These are phyloP conservation scores for Cacoxenus indagator DNA, from an alignment of 2,888 invertebrate genomes.

Conservation along the genomic window DNA sequence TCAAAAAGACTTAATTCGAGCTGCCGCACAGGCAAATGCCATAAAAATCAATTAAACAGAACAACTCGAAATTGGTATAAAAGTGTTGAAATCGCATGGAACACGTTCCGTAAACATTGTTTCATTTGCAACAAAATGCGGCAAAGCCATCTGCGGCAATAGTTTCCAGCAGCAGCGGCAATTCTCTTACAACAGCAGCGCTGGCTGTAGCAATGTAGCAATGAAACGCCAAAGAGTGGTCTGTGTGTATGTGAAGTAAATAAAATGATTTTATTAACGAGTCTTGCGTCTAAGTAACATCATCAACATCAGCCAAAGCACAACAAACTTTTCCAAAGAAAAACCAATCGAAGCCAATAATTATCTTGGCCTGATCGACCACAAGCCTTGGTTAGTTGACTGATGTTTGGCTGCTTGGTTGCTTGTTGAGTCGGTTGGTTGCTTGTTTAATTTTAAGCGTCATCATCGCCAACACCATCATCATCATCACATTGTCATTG, in stretches of 20 bases:
- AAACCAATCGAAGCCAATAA: not conserved
- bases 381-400: not conserved
- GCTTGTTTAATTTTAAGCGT: too few relatives aligned
- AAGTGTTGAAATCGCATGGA: slow-evolving; percentile 6
- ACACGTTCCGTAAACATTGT: slow-evolving; percentile 10
- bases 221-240: not conserved
- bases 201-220: not conserved
- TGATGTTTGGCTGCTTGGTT: not conserved
- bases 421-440: not conserved
- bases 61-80: slow-evolving; percentile 3
- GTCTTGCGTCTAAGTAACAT: not conserved
- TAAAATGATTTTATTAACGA: slow-evolving; percentile 10
- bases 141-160: not conserved
- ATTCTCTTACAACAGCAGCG: not conserved
- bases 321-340: not conserved
- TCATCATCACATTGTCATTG: not conserved
- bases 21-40: not conserved
- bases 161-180: not conserved
- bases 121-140: not conserved
- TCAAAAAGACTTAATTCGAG: not conserved
- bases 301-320: not conserved
- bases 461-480: not conserved
- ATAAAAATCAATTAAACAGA: slow-evolving; percentile 21
- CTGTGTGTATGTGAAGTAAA: not conserved
- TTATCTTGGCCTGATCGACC: slow-evolving; percentile 5